Conservation (phyloP, 2,797 vertebrate species). For the Cirrhinus mrigala region DNA sequence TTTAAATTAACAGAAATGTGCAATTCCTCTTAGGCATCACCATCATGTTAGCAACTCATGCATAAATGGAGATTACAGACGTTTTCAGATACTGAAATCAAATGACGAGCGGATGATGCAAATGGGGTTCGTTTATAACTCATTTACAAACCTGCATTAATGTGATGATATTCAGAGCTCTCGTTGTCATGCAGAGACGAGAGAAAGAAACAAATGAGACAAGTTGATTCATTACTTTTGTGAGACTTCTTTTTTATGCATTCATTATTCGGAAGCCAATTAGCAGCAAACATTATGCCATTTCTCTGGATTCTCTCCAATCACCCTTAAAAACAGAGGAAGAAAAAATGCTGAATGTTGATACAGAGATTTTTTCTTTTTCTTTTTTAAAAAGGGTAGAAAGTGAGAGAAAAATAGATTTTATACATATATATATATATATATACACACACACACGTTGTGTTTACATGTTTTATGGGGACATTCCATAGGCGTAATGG, state of each 20-base stretch:
- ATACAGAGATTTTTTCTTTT: not conserved
- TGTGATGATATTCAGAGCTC: constrained; percentile 30
- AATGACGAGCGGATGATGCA: constrained; percentile 35
- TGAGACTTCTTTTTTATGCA: constrained; percentile 4
- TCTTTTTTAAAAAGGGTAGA: not conserved
- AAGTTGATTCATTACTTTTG: constrained; percentile 33
- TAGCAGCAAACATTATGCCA: constrained; percentile 6
- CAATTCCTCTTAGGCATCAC: not conserved
- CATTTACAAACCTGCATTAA: constrained; percentile 38
- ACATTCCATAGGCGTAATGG: too few species aligned
- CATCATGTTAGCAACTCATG: not conserved
- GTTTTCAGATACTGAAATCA: constrained; percentile 26
- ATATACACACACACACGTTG: not conserved
- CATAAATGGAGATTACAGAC: constrained; percentile 21
- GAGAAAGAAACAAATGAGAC: constrained; percentile 29
- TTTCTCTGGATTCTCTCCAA: constrained; percentile 5
- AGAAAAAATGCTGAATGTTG: not conserved
- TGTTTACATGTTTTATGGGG: too few species aligned
- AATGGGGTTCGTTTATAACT: constrained; percentile 32
- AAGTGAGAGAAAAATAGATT: not conserved
- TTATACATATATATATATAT: not conserved
- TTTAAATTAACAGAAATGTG: not conserved
- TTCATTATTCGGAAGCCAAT: constrained; percentile 34
- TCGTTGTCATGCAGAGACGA: constrained; percentile 17
- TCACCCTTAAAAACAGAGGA: constrained; percentile 16